Conservation (phyloP, 1,140 invertebrate genomes). For the Drosophila setifemur region DNA sequence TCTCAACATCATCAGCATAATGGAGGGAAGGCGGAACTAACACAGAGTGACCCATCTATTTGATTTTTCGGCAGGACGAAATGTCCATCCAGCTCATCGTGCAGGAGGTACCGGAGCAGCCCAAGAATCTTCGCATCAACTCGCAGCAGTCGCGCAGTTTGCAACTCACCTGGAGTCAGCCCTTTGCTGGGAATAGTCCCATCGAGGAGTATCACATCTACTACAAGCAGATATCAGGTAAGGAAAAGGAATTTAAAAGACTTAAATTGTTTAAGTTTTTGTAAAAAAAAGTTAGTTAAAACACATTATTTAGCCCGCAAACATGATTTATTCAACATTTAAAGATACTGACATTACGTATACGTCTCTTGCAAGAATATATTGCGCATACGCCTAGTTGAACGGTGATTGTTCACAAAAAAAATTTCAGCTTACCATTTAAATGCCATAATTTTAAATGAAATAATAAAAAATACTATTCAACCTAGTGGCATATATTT, state of each 20-base stretch:
- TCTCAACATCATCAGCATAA: not conserved
- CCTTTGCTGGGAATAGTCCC: conserved; percentile 93
- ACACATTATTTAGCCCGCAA: not conserved
- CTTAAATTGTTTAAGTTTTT: not conserved
- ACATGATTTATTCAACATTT: no score
- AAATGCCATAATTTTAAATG: no score
- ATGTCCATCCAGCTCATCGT: conserved; percentile 95
- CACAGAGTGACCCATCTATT: not conserved
- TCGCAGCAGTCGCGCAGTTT: conserved; percentile 91
- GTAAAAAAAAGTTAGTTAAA: not conserved
- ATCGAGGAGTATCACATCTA: conserved; percentile 94
- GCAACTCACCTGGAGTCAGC: conserved; percentile 92
- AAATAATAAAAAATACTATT: no score
- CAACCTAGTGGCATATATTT: no score
- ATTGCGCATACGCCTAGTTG: not conserved
- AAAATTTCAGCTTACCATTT: no score
- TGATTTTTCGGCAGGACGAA: conserved; percentile 85
- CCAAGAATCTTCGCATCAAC: conserved; percentile 91
- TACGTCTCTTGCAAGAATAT: not conserved
- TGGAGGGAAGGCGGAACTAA: not conserved
- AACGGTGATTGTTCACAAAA: no score
- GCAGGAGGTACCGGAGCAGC: conserved; percentile 94
- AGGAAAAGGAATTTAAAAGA: conserved; percentile 41
- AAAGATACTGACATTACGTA: not conserved
- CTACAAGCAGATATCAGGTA: conserved; percentile 92